These are phyloP conservation scores for Orius insidiosus DNA, from an alignment of 1,140 invertebrate genomes.

Conservation along the genomic window DNA sequence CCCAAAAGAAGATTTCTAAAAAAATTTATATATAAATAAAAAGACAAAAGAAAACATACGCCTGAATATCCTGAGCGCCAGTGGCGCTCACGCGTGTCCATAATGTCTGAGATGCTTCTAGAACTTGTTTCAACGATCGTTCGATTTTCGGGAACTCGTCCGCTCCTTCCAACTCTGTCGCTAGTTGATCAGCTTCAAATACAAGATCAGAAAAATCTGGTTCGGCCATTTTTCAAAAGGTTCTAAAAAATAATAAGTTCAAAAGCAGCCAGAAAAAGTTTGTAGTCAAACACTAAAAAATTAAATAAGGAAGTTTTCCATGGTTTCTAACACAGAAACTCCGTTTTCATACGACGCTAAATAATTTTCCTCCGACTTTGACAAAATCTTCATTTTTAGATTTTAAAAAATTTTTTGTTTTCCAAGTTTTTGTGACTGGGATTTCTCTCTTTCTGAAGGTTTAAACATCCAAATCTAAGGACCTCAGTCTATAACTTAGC, in stretches of 20 bases:
- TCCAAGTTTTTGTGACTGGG: too few relatives aligned
- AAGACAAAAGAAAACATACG: constrained; percentile 44
- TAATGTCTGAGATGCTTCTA: constrained; percentile 79
- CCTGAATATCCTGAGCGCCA: constrained; percentile 75
- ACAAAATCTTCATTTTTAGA: too few relatives aligned
- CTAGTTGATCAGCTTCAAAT: constrained; percentile 76
- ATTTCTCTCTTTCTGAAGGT: too few relatives aligned
- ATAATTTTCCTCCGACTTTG: too few relatives aligned
- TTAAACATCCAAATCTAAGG: too few relatives aligned
- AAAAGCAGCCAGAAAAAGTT: neutral
- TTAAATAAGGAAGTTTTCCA: too few relatives aligned
- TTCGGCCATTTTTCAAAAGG: constrained; percentile 27
- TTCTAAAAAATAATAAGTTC: constrained; percentile 7
- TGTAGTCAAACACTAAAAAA: too few relatives aligned
- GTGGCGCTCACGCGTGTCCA: constrained; percentile 61
- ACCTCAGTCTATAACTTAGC: too few relatives aligned
- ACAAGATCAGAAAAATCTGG: constrained; percentile 68
- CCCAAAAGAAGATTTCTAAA: constrained; percentile 78
- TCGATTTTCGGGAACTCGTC: constrained; percentile 72
- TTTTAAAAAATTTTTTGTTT: too few relatives aligned
- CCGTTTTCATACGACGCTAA: too few relatives aligned
- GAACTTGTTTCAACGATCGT: constrained; percentile 73
- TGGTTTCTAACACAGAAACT: too few relatives aligned
- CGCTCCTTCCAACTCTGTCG: constrained; percentile 69
- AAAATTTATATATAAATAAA: neutral